These are phyloP conservation scores for Cataglyphis hispanica DNA, from an alignment of 1,140 invertebrate genomes.

Conservation along the genomic window DNA sequence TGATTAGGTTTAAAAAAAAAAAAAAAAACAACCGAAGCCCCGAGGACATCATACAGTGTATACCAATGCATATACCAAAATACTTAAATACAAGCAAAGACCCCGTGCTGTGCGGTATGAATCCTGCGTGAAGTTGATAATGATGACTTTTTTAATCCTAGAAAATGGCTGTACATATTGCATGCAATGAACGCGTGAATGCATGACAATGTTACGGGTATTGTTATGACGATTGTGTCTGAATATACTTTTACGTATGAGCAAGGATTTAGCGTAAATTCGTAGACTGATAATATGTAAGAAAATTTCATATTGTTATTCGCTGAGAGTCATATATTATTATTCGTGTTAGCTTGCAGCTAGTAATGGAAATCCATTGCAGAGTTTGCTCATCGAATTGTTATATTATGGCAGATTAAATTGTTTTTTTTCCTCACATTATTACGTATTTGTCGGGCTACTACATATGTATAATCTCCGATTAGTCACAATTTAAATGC, in stretches of 20 bases:
- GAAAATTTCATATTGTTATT: constrained; percentile 81
- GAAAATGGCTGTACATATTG: constrained; percentile 78
- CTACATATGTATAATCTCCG: neutral
- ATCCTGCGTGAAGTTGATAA: constrained; percentile 75
- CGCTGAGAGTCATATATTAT: constrained; percentile 45
- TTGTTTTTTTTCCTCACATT: constrained; percentile 28
- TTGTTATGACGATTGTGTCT: constrained; percentile 75
- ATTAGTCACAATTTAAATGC: constrained; percentile 36
- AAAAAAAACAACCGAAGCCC: constrained; percentile 35
- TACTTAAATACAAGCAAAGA: constrained; percentile 57
- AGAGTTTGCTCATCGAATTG: constrained; percentile 19
- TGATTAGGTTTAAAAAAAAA: constrained; percentile 60
- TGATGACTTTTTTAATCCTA: constrained; percentile 72
- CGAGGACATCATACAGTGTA: constrained; percentile 13
- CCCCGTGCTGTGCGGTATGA: constrained; percentile 69
- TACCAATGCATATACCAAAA: constrained; percentile 67
- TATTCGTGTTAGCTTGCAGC: constrained; percentile 65
- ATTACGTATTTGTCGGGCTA: constrained; percentile 27
- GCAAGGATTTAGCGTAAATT: constrained; percentile 82
- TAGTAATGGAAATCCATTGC: constrained; percentile 10
- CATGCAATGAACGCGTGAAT: constrained; percentile 78
- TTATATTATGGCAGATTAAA: constrained; percentile 53
- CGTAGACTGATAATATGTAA: constrained; percentile 85
- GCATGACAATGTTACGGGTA: constrained; percentile 76
- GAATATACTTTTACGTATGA: constrained; percentile 72